phyloP scores from a whole-genome alignment of 2,888 invertebrate species.

The Cryptocheilus praepositus region DNA sequence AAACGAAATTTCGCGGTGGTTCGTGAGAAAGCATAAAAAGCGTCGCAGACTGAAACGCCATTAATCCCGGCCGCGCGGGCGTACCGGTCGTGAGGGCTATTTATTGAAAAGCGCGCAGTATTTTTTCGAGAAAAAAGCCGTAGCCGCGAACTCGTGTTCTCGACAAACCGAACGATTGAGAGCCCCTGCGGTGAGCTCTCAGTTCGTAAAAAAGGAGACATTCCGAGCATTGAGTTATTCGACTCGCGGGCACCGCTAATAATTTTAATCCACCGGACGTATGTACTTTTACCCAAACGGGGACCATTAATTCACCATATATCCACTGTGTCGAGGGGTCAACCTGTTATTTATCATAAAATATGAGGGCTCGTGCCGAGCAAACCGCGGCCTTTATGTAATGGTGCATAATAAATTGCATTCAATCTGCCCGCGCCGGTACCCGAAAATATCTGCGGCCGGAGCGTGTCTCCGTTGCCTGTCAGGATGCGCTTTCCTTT shows the following conservation, averaged over 20 bases:
- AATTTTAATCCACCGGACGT: constrained; percentile 59
- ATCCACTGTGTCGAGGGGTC: constrained; percentile 61
- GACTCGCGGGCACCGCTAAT: constrained; percentile 55
- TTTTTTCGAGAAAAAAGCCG: too few relatives aligned
- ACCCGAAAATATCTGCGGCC: constrained; percentile 50
- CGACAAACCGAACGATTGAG: constrained; percentile 31
- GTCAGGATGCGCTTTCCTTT: constrained; percentile 19
- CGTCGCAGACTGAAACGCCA: too few relatives aligned
- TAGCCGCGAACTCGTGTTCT: too few relatives aligned
- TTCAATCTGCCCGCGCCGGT: constrained; percentile 52
- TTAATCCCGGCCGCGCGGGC: too few relatives aligned
- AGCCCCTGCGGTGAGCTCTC: constrained; percentile 31
- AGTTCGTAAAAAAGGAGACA: constrained; percentile 33
- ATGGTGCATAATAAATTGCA: constrained; percentile 60
- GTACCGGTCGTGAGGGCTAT: too few relatives aligned
- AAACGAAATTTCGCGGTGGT: too few relatives aligned
- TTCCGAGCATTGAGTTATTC: constrained; percentile 58
- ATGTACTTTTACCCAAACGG: constrained; percentile 60
- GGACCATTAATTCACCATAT: constrained; percentile 61
- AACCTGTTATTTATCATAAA: constrained; percentile 66
- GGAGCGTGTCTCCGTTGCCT: constrained; percentile 35
- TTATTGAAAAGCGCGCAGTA: too few relatives aligned
- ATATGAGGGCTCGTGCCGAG: constrained; percentile 61
- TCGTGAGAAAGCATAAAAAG: too few relatives aligned
- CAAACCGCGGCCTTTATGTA: constrained; percentile 57